Conservation (phyloP, 2,113 vertebrate species). For the Pelobates fuscus region DNA sequence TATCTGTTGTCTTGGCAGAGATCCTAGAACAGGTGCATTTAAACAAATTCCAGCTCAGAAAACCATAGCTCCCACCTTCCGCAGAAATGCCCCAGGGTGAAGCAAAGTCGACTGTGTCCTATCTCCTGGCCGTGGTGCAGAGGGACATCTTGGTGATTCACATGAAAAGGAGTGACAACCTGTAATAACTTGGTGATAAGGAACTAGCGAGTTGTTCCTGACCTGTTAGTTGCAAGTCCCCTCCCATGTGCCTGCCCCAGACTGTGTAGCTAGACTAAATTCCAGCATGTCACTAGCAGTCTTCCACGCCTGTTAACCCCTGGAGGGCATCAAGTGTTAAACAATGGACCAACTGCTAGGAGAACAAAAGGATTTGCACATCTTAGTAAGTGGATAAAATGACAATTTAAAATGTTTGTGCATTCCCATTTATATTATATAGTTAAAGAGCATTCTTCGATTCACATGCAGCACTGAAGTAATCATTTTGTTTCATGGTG, state of each 20-base stretch:
- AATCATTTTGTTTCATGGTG: too few relatives aligned
- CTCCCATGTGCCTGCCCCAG: constrained; percentile 35
- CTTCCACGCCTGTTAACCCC: constrained; percentile 18
- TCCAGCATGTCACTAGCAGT: constrained; percentile 24
- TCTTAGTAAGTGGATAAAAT: too few relatives aligned
- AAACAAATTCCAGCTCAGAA: constrained; percentile 11
- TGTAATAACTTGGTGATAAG: constrained; percentile 7
- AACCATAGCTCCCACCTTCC: constrained; percentile 9
- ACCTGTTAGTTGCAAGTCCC: constrained; percentile 25
- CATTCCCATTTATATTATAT: too few relatives aligned
- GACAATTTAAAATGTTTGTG: too few relatives aligned
- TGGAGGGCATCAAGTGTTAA: constrained; percentile 11
- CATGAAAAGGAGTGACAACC: background rate
- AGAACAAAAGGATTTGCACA: too few relatives aligned
- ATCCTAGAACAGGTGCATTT: constrained; percentile 27
- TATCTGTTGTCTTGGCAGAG: background rate
- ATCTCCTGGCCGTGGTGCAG: background rate
- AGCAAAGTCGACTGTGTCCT: background rate
- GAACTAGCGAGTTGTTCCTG: constrained; percentile 19
- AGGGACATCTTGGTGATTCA: background rate
- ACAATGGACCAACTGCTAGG: background rate
- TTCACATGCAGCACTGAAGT: too few relatives aligned
- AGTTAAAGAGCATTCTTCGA: too few relatives aligned
- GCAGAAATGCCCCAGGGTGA: background rate
- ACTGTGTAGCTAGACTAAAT: constrained; percentile 15